Conservation (phyloP, 2,797 vertebrate genomes). For the Aulostomus chinensis region DNA sequence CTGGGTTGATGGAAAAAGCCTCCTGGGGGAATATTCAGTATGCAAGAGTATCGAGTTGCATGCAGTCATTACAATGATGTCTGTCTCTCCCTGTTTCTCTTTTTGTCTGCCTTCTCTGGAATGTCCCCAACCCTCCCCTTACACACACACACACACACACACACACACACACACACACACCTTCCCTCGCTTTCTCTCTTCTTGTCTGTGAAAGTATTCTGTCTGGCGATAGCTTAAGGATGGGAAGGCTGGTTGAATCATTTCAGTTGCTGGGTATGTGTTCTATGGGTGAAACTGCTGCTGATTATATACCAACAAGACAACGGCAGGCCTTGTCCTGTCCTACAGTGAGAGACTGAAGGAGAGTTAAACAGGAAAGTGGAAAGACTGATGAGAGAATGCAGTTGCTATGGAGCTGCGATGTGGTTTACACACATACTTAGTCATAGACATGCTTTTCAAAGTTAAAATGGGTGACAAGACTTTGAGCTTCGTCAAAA, state of each 20-base stretch:
- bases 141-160: conserved; percentile 25
- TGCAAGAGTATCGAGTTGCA: conserved; percentile 84
- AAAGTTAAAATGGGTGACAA: too few species aligned
- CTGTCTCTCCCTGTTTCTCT: conserved; percentile 53
- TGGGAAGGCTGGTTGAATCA: conserved; percentile 42
- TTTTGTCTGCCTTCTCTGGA: conserved; percentile 55
- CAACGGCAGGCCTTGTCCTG: conserved; percentile 17
- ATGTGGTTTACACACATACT: too few species aligned
- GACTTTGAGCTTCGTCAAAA: too few species aligned
- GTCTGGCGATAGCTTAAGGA: conserved; percentile 66
- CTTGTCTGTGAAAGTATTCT: conserved; percentile 48
- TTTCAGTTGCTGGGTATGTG: conserved; percentile 39
- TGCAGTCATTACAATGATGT: conserved; percentile 78
- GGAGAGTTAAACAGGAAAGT: conserved; percentile 14
- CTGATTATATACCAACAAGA: conserved; percentile 35
- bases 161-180: conserved; percentile 18
- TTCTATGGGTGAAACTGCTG: conserved; percentile 11
- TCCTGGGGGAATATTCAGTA: conserved; percentile 83
- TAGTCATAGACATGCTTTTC: too few species aligned
- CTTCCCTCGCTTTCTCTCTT: conserved; percentile 8
- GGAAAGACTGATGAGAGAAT: conserved; percentile 5
- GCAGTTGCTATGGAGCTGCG: too few species aligned
- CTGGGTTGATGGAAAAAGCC: conserved; percentile 88
- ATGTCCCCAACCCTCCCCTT: conserved; percentile 32
- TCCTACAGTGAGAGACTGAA: conserved; percentile 21